These are phyloP conservation scores for Chalcosyrphus nemorum DNA, from an alignment of 2,888 invertebrate species.

Conservation along the genomic window DNA sequence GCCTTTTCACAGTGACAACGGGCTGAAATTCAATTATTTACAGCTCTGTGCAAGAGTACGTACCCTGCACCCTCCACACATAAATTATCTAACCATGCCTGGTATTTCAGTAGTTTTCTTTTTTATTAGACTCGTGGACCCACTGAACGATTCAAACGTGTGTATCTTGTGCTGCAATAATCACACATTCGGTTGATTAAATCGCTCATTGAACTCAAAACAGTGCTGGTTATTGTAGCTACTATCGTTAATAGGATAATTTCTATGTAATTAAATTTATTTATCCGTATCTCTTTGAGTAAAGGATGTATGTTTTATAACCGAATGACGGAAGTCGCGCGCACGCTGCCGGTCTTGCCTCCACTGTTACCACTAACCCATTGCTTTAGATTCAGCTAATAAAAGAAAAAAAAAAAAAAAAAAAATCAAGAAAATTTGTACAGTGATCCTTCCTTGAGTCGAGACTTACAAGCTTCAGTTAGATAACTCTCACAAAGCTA, in stretches of 20 bases:
- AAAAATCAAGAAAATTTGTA: neutral
- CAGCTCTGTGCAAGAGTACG: neutral
- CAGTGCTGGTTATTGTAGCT: slow-evolving; percentile 12
- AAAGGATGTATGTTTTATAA: slow-evolving; percentile 50
- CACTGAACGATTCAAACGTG: slow-evolving; percentile 21
- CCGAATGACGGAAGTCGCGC: slow-evolving; percentile 60
- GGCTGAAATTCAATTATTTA: slow-evolving; percentile 1
- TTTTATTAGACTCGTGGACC: neutral
- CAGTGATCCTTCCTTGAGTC: slow-evolving; percentile 62
- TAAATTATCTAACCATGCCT: slow-evolving; percentile 32
- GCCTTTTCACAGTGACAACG: neutral
- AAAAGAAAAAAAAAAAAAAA: slow-evolving; percentile 1
- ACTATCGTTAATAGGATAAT: slow-evolving; percentile 9
- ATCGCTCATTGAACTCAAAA: slow-evolving; percentile 57
- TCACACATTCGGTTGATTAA: slow-evolving; percentile 55
- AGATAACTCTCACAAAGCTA: slow-evolving; percentile 38
- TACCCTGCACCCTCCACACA: neutral
- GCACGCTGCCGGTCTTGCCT: slow-evolving; percentile 14
- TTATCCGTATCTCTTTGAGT: slow-evolving; percentile 5
- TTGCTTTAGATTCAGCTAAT: slow-evolving; percentile 56
- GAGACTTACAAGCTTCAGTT: slow-evolving; percentile 35
- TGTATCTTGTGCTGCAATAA: slow-evolving; percentile 24
- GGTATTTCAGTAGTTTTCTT: neutral
- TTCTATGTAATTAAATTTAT: slow-evolving; percentile 56
- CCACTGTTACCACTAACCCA: slow-evolving; percentile 63